Conservation (phyloP, 2,888 invertebrate species). For the Brachycybe producta region DNA sequence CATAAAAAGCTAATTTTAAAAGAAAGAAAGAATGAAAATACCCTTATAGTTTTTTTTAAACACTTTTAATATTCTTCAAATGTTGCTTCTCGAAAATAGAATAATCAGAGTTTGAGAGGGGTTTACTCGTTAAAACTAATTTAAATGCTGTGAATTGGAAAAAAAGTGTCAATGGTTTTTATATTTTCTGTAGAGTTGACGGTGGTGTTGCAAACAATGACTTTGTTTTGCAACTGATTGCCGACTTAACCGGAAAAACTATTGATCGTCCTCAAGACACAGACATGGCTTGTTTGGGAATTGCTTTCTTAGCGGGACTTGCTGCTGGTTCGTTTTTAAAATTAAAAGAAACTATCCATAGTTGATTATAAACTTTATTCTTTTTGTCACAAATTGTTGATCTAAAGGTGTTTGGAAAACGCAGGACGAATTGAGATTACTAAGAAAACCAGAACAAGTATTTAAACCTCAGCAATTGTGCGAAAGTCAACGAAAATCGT, state of each 20-base stretch:
- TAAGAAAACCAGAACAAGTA: conserved; percentile 46
- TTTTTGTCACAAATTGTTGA: conserved; percentile 16
- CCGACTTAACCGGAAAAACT: conserved; percentile 60
- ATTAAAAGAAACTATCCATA: conserved; percentile 12
- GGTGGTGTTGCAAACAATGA: conserved; percentile 94
- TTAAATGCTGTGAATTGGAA: conserved; percentile 1
- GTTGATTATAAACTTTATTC: not conserved
- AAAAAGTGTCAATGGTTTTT: too few relatives aligned
- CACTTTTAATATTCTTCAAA: too few relatives aligned
- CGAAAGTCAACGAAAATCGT: not conserved
- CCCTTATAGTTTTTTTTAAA: too few relatives aligned
- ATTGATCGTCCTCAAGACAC: conserved; percentile 59
- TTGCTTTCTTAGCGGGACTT: conserved; percentile 71
- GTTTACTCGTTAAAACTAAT: too few relatives aligned
- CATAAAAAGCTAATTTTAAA: too few relatives aligned
- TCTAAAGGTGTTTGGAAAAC: conserved; percentile 55
- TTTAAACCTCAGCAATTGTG: conserved; percentile 41
- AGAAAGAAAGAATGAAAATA: too few relatives aligned
- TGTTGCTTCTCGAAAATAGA: too few relatives aligned
- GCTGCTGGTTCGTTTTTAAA: conserved; percentile 45
- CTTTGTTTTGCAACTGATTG: conserved; percentile 75
- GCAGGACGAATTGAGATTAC: conserved; percentile 48
- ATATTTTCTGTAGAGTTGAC: conserved; percentile 38
- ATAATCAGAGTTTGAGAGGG: too few relatives aligned
- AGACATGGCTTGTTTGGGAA: conserved; percentile 76